Evolutionary conservation across 1,140 invertebrate species (phyloP).

Genomic region (Trypoxylus dichotomus): DNA sequence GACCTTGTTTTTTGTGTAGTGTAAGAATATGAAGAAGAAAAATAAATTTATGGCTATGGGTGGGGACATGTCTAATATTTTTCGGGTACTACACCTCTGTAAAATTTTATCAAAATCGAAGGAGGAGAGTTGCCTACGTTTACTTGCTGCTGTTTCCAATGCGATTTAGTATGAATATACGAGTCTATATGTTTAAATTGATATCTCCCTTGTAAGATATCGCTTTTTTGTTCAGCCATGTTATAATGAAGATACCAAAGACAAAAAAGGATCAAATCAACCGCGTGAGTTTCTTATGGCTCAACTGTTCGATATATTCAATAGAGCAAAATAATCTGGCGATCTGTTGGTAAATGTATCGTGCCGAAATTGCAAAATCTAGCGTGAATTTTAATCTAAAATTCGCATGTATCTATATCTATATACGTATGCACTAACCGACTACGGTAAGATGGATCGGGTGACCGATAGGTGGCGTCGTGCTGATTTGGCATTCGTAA

Average conservation of each 20-base stretch:
- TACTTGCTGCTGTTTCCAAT: too few species aligned
- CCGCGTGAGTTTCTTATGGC: neutral
- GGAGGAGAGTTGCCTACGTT: too few species aligned
- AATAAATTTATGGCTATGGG: too few species aligned
- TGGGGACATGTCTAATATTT: too few species aligned
- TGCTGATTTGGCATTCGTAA: constrained; percentile 86
- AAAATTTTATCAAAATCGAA: too few species aligned
- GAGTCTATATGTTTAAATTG: neutral
- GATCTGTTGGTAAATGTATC: constrained; percentile 12
- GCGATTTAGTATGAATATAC: too few species aligned
- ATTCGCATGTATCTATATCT: neutral
- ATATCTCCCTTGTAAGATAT: neutral
- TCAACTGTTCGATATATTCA: neutral
- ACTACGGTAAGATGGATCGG: constrained; percentile 76
- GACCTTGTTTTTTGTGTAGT: too few species aligned
- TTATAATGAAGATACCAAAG: neutral
- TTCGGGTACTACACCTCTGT: too few species aligned
- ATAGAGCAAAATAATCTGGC: neutral
- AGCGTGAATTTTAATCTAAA: constrained; percentile 18
- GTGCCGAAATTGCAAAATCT: constrained; percentile 16
- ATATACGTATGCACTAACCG: constrained; percentile 62
- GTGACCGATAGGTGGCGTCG: constrained; percentile 80
- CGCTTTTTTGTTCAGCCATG: neutral
- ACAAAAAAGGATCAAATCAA: neutral
- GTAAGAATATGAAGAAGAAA: too few species aligned